These are phyloP conservation scores for Odontamblyopus rebecca DNA, from an alignment of 2,797 vertebrate species.

Conservation along the genomic window DNA sequence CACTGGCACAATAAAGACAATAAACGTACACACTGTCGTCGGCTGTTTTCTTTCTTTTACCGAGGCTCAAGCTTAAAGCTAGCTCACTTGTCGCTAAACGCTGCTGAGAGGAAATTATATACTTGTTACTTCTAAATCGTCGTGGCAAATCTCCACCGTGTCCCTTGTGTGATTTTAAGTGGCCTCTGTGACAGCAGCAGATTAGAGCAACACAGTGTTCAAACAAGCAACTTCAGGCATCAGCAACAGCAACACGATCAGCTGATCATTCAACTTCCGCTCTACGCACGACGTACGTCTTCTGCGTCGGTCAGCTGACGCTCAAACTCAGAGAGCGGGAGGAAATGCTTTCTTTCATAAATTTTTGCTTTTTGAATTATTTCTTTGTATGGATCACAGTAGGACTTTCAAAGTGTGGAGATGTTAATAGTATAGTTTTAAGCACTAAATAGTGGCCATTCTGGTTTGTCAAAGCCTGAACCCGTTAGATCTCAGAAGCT, in stretches of 20 bases:
- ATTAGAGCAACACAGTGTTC: constrained; percentile 58
- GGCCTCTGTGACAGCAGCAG: constrained; percentile 40
- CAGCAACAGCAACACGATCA: constrained; percentile 78
- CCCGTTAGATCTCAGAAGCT: no score
- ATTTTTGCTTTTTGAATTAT: neutral
- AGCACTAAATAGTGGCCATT: neutral
- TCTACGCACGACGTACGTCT: constrained; percentile 16
- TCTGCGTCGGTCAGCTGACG: constrained; percentile 16
- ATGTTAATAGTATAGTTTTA: no score
- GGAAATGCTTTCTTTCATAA: neutral
- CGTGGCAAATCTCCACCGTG: constrained; percentile 24
- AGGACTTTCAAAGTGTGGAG: neutral
- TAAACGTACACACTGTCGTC: constrained; percentile 35
- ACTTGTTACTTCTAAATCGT: constrained; percentile 1
- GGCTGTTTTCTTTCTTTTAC: constrained; percentile 34
- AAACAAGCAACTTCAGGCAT: constrained; percentile 74
- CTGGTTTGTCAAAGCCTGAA: no score
- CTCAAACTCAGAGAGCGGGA: neutral
- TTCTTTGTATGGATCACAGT: neutral
- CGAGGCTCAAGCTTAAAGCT: constrained; percentile 40
- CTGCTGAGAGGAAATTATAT: constrained; percentile 9
- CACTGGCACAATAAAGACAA: constrained; percentile 45
- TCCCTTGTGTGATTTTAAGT: constrained; percentile 30
- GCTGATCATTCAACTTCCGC: constrained; percentile 80
- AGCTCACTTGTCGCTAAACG: constrained; percentile 31